Conservation (phyloP, 2,888 invertebrate genomes). For the Morpho helenor region DNA sequence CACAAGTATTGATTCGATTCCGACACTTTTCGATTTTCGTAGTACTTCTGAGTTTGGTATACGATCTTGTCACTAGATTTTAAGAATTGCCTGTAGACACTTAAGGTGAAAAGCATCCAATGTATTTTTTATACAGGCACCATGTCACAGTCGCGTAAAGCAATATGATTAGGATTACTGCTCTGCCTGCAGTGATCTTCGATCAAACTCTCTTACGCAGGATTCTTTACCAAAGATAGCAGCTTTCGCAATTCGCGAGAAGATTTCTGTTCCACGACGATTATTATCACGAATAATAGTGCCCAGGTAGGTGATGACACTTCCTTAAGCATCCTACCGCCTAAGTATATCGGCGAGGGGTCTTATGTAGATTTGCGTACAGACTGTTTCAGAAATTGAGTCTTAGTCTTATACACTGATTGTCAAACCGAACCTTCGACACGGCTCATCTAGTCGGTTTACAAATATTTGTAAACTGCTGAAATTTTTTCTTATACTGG, state of each 20-base stretch:
- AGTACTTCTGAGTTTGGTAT: no score
- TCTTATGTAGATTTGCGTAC: no score
- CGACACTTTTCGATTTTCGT: no score
- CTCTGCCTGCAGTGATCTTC: neutral
- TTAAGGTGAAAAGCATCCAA: neutral
- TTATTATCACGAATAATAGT: neutral
- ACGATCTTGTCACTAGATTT: no score
- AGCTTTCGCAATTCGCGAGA: neutral
- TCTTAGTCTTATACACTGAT: no score
- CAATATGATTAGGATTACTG: neutral
- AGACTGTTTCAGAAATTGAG: no score
- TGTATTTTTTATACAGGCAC: neutral
- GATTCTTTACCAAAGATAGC: neutral
- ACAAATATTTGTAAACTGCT: no score
- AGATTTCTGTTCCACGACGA: neutral
- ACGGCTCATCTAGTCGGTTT: no score
- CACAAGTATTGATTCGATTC: no score
- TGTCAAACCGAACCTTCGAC: no score
- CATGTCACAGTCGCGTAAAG: neutral
- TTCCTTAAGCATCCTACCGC: neutral
- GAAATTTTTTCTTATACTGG: no score
- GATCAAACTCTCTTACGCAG: neutral
- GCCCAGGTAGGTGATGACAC: neutral
- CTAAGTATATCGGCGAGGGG: neutral
- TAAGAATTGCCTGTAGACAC: no score